phyloP scores from a whole-genome alignment of 2,888 invertebrate species.

The Achlya flavicornis region DNA sequence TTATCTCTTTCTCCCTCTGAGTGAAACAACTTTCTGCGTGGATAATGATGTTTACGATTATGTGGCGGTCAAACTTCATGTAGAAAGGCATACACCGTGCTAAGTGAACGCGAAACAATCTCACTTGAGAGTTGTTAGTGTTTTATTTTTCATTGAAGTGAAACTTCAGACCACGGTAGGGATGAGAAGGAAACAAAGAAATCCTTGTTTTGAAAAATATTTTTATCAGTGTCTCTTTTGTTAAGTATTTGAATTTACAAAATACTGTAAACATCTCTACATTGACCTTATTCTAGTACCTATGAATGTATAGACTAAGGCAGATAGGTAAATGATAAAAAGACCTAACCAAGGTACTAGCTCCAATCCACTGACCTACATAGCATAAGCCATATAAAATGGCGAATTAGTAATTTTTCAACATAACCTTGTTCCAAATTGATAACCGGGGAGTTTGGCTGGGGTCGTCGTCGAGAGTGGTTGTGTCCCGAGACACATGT shows the following conservation, averaged over 20 bases:
- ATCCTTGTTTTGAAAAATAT: neutral
- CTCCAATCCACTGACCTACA: neutral
- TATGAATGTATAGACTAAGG: neutral
- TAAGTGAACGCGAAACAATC: constrained; percentile 9
- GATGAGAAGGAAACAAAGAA: neutral
- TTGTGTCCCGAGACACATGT: too few species aligned
- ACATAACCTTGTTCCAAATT: constrained; percentile 23
- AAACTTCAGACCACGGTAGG: neutral
- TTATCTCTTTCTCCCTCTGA: constrained; percentile 1
- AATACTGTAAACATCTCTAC: neutral
- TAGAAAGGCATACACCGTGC: constrained; percentile 5
- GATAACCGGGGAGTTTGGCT: too few species aligned
- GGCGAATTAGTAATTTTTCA: neutral
- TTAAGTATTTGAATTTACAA: too few species aligned
- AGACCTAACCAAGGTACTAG: neutral
- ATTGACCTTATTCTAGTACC: neutral
- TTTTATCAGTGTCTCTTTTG: too few species aligned
- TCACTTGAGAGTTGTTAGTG: constrained; percentile 1
- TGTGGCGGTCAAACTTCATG: constrained; percentile 4
- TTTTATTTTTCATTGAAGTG: neutral
- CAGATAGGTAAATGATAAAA: neutral
- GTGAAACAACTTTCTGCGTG: constrained; percentile 6
- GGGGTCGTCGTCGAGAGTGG: too few species aligned
- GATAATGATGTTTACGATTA: constrained; percentile 9
- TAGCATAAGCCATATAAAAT: neutral